Evolutionary conservation across 2,888 invertebrate genomes (phyloP).

Genomic region (Meloe dianella): DNA sequence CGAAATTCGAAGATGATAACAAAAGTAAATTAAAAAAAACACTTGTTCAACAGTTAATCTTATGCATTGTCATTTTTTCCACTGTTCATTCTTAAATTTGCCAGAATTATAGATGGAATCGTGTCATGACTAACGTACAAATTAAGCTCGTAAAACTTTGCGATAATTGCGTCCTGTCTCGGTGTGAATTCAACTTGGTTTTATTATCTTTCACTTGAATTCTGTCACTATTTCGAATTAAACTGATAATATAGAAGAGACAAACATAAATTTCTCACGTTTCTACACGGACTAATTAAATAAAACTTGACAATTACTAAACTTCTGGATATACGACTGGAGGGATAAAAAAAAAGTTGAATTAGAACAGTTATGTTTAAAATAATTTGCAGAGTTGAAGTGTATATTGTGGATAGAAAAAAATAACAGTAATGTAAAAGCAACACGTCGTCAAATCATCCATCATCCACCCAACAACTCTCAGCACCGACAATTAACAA

Average conservation of each 20-base stretch:
- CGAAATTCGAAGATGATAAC: not conserved
- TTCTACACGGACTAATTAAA: not conserved
- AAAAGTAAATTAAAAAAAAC: not conserved
- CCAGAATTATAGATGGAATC: slow-evolving; percentile 1
- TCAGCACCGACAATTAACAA: slow-evolving; percentile 12
- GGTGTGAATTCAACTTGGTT: not conserved
- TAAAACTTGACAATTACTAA: slow-evolving; percentile 1
- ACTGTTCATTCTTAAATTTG: not conserved
- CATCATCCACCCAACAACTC: not conserved
- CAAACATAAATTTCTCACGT: not conserved
- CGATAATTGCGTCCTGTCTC: slow-evolving; percentile 9
- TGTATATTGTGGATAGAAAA: not conserved
- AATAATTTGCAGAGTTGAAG: not conserved
- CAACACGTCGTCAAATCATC: slow-evolving; percentile 6
- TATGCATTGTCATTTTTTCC: not conserved
- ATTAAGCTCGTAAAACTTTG: slow-evolving; percentile 12
- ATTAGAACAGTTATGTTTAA: not conserved
- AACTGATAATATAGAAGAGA: not conserved
- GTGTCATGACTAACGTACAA: slow-evolving; percentile 5
- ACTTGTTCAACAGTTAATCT: not conserved
- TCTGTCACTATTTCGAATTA: not conserved
- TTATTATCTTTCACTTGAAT: not conserved
- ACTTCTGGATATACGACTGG: not conserved
- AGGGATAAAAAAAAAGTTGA: not conserved
- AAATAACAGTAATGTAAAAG: not conserved